These are phyloP conservation scores for Lichenostomus cassidix DNA, from an alignment of 2,113 vertebrate species.

Conservation along the genomic window DNA sequence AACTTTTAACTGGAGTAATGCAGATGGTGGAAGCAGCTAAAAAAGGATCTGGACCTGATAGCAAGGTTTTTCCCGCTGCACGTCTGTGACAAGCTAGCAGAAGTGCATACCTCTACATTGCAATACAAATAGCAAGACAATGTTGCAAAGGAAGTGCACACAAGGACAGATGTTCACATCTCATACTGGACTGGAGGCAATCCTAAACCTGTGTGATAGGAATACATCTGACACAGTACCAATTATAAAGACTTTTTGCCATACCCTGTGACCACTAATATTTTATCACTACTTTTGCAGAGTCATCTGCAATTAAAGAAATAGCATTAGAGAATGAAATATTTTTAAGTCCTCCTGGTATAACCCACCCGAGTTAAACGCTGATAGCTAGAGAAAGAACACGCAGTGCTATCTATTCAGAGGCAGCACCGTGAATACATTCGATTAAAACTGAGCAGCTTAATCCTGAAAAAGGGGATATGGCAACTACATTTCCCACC, in stretches of 20 bases:
- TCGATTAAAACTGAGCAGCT: background rate
- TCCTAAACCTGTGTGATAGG: background rate
- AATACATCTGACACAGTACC: background rate
- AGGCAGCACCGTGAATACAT: background rate
- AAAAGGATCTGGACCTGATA: background rate
- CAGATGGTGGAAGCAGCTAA: background rate
- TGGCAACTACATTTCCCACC: background rate
- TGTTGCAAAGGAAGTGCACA: background rate
- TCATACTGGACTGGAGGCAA: background rate
- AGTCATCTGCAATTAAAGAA: background rate
- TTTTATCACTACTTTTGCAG: background rate
- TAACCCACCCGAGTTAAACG: background rate
- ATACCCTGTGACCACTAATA: background rate
- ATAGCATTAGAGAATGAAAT: background rate
- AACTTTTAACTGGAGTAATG: background rate
- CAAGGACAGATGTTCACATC: background rate
- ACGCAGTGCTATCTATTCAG: background rate
- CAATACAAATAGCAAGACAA: background rate
- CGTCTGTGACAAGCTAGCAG: background rate
- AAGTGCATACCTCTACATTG: background rate
- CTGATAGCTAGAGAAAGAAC: background rate
- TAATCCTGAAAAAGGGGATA: background rate
- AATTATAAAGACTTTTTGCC: background rate
- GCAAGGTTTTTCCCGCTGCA: rapidly evolving
- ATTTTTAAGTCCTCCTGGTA: background rate